These are phyloP conservation scores for Tubulanus polymorphus DNA, from an alignment of 2,888 invertebrate genomes.

Conservation along the genomic window DNA sequence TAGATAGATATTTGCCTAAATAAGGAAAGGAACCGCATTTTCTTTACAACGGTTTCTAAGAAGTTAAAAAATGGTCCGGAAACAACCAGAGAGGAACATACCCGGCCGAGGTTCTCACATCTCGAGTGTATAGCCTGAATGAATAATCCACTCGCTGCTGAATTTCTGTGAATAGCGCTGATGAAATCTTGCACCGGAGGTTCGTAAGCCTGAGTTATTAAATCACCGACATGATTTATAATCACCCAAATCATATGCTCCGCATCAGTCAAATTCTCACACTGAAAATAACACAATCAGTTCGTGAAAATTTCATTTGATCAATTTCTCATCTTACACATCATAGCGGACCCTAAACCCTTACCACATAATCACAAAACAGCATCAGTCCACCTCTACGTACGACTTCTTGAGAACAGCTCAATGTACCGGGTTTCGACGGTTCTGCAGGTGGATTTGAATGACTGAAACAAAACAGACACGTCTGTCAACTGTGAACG, in stretches of 20 bases:
- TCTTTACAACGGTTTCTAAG: too few species aligned
- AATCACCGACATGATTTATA: conserved; percentile 67
- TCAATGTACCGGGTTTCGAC: conserved; percentile 1
- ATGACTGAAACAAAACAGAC: neutral
- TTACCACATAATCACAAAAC: conserved; percentile 75
- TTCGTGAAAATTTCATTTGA: too few species aligned
- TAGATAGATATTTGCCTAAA: too few species aligned
- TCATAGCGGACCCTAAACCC: conserved; percentile 32
- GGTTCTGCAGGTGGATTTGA: neutral
- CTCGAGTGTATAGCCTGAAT: conserved; percentile 69
- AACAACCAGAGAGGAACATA: too few species aligned
- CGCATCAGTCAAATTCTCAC: conserved; percentile 65
- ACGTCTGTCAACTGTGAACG: too few species aligned
- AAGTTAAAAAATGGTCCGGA: too few species aligned
- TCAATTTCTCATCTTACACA: too few species aligned
- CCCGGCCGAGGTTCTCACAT: conserved; percentile 58
- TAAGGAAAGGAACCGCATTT: too few species aligned
- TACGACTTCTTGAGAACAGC: conserved; percentile 63
- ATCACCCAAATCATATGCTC: conserved; percentile 74
- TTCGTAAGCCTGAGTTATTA: conserved; percentile 65
- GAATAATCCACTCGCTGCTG: conserved; percentile 67
- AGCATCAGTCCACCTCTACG: conserved; percentile 67
- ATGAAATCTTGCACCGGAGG: conserved; percentile 65
- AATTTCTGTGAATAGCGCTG: conserved; percentile 62
- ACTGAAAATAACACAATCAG: conserved; percentile 30